Percentiles rank a stretch among this genome's conserved stretches.
These are phyloP conservation scores for Ceratothoa steindachneri DNA, from an alignment of 2,888 invertebrate species.

Conservation along the genomic window DNA sequence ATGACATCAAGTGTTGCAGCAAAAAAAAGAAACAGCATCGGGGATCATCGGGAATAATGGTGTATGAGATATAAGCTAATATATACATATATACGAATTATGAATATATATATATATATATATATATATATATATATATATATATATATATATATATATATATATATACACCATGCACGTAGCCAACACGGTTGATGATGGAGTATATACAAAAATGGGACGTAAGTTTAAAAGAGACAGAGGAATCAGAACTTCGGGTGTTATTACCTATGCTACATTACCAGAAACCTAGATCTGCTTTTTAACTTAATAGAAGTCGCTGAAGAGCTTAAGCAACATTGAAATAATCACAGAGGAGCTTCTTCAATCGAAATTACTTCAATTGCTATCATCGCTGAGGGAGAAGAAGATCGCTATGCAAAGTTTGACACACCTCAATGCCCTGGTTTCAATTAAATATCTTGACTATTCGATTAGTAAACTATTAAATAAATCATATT, in stretches of 20 bases:
- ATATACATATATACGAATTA: background rate
- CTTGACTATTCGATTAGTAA: too few relatives aligned
- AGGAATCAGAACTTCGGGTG: too few relatives aligned
- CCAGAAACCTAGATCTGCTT: too few relatives aligned
- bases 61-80: too few relatives aligned
- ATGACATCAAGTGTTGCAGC: background rate
- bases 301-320: background rate
- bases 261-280: too few relatives aligned
- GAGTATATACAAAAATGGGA: background rate
- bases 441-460: too few relatives aligned
- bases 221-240: background rate
- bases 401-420: background rate
- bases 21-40: background rate
- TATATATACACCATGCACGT: background rate
- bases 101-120: background rate
- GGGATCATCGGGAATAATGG: too few relatives aligned
- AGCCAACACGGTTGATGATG: background rate
- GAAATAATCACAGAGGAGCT: background rate
- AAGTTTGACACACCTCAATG: background rate
- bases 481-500: too few relatives aligned
- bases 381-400: background rate
- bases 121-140: background rate
- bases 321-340: background rate
- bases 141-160: background rate
- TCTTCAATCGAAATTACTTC: background rate